Conservation (phyloP, 2,797 vertebrate species). For the Sternotherus odoratus region DNA sequence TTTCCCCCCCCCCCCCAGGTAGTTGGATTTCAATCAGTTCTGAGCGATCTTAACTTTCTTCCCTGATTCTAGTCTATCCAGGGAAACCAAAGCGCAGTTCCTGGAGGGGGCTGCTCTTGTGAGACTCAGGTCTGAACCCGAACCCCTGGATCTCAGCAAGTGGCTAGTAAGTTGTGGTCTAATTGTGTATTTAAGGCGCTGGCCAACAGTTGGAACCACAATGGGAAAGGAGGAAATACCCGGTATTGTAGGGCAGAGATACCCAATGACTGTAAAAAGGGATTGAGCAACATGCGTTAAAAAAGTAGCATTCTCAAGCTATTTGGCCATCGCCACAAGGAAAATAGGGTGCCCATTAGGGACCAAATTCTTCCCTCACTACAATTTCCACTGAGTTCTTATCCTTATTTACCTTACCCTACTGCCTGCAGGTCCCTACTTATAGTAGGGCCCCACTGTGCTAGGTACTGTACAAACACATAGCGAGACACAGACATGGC, state of each 20-base stretch:
- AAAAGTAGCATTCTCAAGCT: background rate
- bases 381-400: background rate
- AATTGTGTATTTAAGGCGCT: background rate
- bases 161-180: rapidly evolving
- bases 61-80: background rate
- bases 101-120: background rate
- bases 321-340: background rate
- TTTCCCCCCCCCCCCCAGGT: no score
- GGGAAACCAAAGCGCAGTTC: background rate
- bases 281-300: background rate
- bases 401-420: background rate
- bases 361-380: rapidly evolving
- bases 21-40: background rate
- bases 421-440: rapidly evolving
- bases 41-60: background rate
- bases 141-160: background rate
- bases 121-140: rapidly evolving
- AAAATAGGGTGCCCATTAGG: rapidly evolving
- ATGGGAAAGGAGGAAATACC: background rate
- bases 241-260: background rate
- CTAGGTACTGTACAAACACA: background rate
- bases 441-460: background rate
- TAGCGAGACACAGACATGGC: background rate
- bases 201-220: rapidly evolving
- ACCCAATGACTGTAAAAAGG: background rate